A percentile compares a stretch with the other conserved stretches of the same genome.
phyloP scores from a whole-genome alignment of 2,888 invertebrate genomes.

The Dugesia japonica region DNA sequence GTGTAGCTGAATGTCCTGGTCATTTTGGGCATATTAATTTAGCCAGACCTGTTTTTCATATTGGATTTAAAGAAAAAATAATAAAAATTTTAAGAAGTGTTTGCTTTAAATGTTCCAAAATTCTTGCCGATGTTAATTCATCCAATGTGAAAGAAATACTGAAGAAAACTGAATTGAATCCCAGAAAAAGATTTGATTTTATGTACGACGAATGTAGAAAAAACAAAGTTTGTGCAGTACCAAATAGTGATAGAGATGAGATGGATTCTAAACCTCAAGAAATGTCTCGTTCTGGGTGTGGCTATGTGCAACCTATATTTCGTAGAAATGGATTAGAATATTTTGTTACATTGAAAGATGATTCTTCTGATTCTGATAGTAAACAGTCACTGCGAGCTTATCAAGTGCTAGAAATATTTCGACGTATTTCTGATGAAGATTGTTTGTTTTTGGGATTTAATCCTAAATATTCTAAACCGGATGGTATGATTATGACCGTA shows the following conservation, averaged over 20 bases:
- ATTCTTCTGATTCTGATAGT: conserved; percentile 86
- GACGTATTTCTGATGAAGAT: conserved; percentile 86
- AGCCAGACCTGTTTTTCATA: conserved; percentile 92
- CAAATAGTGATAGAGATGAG: neutral
- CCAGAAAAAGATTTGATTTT: conserved; percentile 75
- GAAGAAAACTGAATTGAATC: conserved; percentile 84
- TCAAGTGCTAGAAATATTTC: conserved; percentile 85
- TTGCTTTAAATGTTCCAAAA: conserved; percentile 92
- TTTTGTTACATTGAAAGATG: conserved; percentile 73
- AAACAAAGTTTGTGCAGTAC: neutral
- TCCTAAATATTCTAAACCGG: conserved; percentile 68
- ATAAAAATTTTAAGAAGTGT: conserved; percentile 94
- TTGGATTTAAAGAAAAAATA: conserved; percentile 87
- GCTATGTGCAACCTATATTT: conserved; percentile 85
- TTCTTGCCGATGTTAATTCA: conserved; percentile 79
- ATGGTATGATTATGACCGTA: conserved; percentile 98
- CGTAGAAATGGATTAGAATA: conserved; percentile 74
- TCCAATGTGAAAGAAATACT: conserved; percentile 83
- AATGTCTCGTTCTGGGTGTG: conserved; percentile 56
- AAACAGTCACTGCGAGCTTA: conserved; percentile 84
- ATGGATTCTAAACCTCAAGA: neutral
- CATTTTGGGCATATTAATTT: conserved; percentile 97
- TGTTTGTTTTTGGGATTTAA: conserved; percentile 62
- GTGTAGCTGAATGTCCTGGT: conserved; percentile 94
- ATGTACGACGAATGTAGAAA: conserved; percentile 95